Evolutionary conservation across 1,140 invertebrate species (phyloP).

Genomic region (Drosophila virilis): DNA sequence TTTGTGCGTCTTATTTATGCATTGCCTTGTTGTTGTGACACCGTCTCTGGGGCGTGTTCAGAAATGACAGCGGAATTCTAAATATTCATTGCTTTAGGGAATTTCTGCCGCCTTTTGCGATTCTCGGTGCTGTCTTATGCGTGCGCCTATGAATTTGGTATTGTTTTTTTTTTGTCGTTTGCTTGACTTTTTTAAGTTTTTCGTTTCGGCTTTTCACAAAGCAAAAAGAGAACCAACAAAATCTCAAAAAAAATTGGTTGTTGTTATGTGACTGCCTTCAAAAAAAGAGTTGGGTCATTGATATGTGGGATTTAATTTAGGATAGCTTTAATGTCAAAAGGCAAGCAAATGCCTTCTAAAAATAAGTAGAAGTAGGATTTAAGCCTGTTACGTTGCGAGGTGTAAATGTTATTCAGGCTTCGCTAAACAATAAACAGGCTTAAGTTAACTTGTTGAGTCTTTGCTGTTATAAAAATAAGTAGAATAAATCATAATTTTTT

Average conservation of each 20-base stretch:
- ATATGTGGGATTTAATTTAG: neutral
- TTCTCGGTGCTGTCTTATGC: slow-evolving; percentile 35
- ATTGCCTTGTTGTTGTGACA: slow-evolving; percentile 20
- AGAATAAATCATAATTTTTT: too few species aligned
- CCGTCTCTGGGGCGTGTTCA: slow-evolving; percentile 42
- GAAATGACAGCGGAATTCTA: slow-evolving; percentile 47
- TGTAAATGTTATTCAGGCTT: too few species aligned
- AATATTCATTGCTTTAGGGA: slow-evolving; percentile 57
- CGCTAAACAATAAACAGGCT: too few species aligned
- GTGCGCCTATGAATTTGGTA: slow-evolving; percentile 38
- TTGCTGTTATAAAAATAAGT: too few species aligned
- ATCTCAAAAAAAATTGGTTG: too few species aligned
- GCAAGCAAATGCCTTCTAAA: too few species aligned
- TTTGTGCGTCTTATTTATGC: slow-evolving; percentile 54
- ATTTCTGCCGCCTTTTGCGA: slow-evolving; percentile 27
- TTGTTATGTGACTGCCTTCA: too few species aligned
- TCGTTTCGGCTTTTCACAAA: neutral
- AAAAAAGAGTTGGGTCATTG: neutral
- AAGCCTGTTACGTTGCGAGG: too few species aligned
- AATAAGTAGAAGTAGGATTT: too few species aligned
- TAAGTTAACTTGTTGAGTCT: too few species aligned
- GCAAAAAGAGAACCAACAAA: too few species aligned
- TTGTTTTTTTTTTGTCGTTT: slow-evolving; percentile 9
- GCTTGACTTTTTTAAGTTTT: neutral
- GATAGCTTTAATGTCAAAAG: neutral